Conservation (phyloP, 2,797 vertebrate species). For the Clarias pachynema region DNA sequence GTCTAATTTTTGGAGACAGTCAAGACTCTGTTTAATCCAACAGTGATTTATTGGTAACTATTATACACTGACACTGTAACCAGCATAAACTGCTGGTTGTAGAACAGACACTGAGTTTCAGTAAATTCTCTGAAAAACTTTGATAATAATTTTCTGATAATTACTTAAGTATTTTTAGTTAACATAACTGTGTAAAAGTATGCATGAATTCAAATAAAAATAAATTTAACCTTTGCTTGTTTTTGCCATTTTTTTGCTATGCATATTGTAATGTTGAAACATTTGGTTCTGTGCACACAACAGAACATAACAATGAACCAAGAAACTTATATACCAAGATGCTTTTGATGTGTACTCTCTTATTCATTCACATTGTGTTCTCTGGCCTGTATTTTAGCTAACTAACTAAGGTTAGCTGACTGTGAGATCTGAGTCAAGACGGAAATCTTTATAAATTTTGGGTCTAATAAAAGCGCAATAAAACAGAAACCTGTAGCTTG, state of each 20-base stretch:
- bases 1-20: background rate
- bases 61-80: background rate
- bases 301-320: background rate
- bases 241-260: background rate
- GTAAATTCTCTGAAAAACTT: background rate
- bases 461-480: background rate
- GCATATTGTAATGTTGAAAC: too few species aligned
- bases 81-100: background rate
- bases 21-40: background rate
- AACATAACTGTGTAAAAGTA: background rate
- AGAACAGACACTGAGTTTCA: background rate
- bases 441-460: background rate
- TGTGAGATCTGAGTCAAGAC: background rate
- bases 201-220: conserved; percentile 16
- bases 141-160: background rate
- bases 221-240: background rate
- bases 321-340: background rate
- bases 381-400: background rate
- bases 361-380: background rate
- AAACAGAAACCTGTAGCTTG: background rate
- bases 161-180: background rate
- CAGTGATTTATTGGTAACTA: background rate
- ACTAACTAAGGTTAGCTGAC: background rate
- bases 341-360: background rate
- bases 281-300: background rate